Evolutionary conservation across 2,888 invertebrate genomes (phyloP), one percentile per base, ranked within the genome.

Genomic region (Agrilus cyanescens): DNA sequence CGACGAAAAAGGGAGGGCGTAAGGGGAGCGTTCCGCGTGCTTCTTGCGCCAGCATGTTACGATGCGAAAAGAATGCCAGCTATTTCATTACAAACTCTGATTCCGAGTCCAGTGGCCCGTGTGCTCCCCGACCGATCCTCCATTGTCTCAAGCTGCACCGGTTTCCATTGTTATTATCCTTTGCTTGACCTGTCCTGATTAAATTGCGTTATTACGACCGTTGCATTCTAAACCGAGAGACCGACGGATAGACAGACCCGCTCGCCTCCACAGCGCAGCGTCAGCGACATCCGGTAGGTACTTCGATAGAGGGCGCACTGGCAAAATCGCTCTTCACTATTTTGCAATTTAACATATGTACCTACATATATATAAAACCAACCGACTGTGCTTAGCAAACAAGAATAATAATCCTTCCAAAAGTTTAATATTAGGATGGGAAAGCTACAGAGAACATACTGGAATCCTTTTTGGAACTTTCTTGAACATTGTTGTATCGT

Each of bases 31-130:
- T 25, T 25, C 25, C 25, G 25, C 25, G 44, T 44, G 41, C 41
- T 46, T 41, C 41, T 44, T 47, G 47, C 40, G 37, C 45, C 35
- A 25, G 25, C 25, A 45, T 45, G 45, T 47, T 45, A 43, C 42
- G 49, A 49, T 39, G 45, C 45, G 48, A 50, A 50, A 51, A 46
- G 51, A 50, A 51, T 51, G 45, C 43, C 39, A 48, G 51, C 48
- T 51, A 51, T 57, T 57, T 57, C 57, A 57, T 57, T 57, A 55
- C 51, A 53, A 53, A 52, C 53, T 52, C 50, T 54, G 56, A 57
- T 57, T 57, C 52, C 54, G 50, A 49, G 53, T 54, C 56, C 54
- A 52, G 49, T 53, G 53, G 54, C 53, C 51, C 47, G 53, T 54
- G 49, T 25, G 25, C 10, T 25, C 25, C 25, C 25, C 25, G 25